Base-by-base conservation (phyloP, 2,888 invertebrate species). In the Dicycla oo region DNA sequence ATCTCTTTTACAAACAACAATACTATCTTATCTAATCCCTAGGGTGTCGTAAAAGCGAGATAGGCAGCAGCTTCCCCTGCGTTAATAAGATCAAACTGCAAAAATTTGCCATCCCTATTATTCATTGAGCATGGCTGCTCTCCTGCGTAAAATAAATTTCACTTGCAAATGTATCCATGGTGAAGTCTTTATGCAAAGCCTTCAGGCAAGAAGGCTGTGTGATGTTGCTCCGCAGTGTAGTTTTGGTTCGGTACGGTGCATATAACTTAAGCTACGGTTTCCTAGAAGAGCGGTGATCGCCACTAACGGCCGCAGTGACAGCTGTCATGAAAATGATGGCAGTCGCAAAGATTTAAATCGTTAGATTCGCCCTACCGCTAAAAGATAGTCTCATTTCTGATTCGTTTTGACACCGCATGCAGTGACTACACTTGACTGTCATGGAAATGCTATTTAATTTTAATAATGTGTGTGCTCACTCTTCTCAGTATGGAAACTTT, bases 141-240 rank as follows among this genome's bases (percentile, higher is more conserved):
- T 56, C 51, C 2, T 2, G 60, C 7, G 40, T 72, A 78, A 60
- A 78, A 60, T 78, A 78, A 63, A 61, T 61, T 78, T 61, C 54
- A n/a, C 26, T 56, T 56, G 69, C 69, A 61, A 75, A 75, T 78
- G 38, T 71, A 53, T 47, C 72, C 58, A 38, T 63, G 56, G 70
- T 18, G 15, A 57, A 58, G 76, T 78, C 78, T 61, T 77, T 78
- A 69, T 56, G 47, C 53, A 63, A 75, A 78, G 62, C 62, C 78
- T 71, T 63, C 15, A 45, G 56, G 57, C 51, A 62, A 63, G 51
- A 71, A 47, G 51, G 62, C 26, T 53, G 51, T 30, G 71, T 51
- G 51, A 26, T 71, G 61, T 45, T 49, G 53, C n/a, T 34, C 51
- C 56, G 7, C 45, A 66, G 53, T 58, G 43, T 51, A 40, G 61